Conservation (phyloP, 1,140 invertebrate genomes). For the Drosophila nikananu region DNA sequence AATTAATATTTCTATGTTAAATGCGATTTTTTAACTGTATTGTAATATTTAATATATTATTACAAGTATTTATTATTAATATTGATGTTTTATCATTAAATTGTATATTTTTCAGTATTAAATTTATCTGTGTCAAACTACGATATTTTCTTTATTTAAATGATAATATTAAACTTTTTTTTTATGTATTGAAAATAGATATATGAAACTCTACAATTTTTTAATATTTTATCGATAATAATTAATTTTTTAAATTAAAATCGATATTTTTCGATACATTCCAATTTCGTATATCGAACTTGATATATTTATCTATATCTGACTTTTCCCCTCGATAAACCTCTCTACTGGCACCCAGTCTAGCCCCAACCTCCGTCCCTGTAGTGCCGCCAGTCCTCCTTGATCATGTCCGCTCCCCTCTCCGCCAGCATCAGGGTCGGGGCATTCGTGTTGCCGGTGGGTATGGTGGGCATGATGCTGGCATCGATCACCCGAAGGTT, state of each 20-base stretch:
- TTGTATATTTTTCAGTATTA: too few species aligned
- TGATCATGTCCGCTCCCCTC: slow-evolving; percentile 89
- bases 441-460: slow-evolving; percentile 90
- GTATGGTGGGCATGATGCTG: slow-evolving; percentile 90
- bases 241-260: not conserved
- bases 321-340: not conserved
- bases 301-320: not conserved
- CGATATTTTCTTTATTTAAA: not conserved
- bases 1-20: too few species aligned
- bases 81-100: too few species aligned
- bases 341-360: too few species aligned
- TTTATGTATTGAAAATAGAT: too few species aligned
- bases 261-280: not conserved
- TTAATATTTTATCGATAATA: too few species aligned
- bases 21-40: too few species aligned
- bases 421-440: slow-evolving; percentile 90
- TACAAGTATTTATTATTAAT: too few species aligned
- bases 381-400: slow-evolving; percentile 86
- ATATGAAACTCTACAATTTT: too few species aligned
- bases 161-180: too few species aligned
- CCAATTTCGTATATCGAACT: not conserved
- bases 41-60: too few species aligned
- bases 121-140: too few species aligned
- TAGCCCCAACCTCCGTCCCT: slow-evolving; percentile 57
- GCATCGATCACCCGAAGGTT: slow-evolving; percentile 89